Evolutionary conservation across 2,888 invertebrate genomes (phyloP).

Genomic region (Gandaritis pyraliata): DNA sequence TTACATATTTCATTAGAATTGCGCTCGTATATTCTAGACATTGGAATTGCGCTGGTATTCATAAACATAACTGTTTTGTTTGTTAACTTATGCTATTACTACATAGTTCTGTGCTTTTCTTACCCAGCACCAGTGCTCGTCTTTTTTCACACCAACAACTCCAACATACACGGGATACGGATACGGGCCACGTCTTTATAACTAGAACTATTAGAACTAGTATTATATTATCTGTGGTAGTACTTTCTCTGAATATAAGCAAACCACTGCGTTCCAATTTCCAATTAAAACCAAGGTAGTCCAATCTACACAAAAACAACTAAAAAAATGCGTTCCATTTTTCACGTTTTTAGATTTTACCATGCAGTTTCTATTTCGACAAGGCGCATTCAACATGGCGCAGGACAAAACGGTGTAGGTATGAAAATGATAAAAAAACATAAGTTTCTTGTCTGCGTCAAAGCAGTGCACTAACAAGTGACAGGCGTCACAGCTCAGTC

Average conservation of each 20-base stretch:
- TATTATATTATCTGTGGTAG: not conserved
- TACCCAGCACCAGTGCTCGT: too few species aligned
- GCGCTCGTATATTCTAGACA: not conserved
- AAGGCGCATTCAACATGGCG: not conserved
- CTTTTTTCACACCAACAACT: too few species aligned
- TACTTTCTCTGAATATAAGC: constrained; percentile 1
- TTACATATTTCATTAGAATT: constrained; percentile 8
- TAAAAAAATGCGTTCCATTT: constrained; percentile 1
- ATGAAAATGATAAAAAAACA: constrained; percentile 1
- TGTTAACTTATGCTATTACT: too few species aligned
- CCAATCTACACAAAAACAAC: constrained; percentile 7
- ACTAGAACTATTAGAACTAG: too few species aligned
- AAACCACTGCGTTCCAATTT: constrained; percentile 4
- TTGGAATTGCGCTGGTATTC: too few species aligned
- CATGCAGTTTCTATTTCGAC: not conserved
- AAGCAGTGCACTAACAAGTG: too few species aligned
- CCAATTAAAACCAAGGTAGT: constrained; percentile 9
- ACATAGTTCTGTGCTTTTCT: too few species aligned
- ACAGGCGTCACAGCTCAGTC: too few species aligned
- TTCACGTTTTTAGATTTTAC: constrained; percentile 1
- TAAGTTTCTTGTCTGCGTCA: too few species aligned
- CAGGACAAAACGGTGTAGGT: not conserved
- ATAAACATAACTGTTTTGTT: too few species aligned
- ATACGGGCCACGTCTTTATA: too few species aligned
- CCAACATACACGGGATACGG: too few species aligned